Evolutionary conservation across 2,113 vertebrate species (phyloP).

Genomic region (Anoplopoma fimbria): DNA sequence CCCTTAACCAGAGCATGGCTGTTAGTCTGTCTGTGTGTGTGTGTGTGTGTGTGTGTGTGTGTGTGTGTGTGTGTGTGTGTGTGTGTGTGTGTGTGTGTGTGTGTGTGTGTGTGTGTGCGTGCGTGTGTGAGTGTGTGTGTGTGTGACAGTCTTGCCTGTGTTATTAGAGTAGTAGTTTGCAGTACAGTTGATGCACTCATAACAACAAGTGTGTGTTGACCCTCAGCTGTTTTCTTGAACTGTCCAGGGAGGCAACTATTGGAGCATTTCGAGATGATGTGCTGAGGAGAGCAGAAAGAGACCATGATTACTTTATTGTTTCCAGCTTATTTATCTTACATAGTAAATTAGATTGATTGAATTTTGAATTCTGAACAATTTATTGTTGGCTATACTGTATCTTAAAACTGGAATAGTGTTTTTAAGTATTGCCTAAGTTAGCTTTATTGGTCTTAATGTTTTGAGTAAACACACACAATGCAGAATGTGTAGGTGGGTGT

Average conservation of each 20-base stretch:
- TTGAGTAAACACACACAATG: conserved; percentile 1
- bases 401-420: not conserved
- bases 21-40: not conserved
- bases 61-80: no score
- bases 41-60: no score
- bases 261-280: conserved; percentile 87
- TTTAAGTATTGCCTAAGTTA: not conserved
- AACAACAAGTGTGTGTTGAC: conserved; percentile 91
- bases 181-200: conserved; percentile 88
- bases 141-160: conserved; percentile 77
- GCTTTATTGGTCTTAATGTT: conserved; percentile 5
- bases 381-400: not conserved
- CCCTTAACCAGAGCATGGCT: no score
- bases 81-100: no score
- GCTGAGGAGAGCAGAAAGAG: conserved; percentile 70
- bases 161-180: conserved; percentile 89
- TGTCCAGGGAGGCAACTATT: conserved; percentile 87
- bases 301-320: not conserved
- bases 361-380: not conserved
- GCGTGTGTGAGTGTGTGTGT: no score
- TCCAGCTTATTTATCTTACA: not conserved
- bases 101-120: no score
- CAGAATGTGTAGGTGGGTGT: no score
- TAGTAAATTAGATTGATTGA: not conserved
- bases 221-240: conserved; percentile 88